Evolutionary conservation across 2,888 invertebrate species (phyloP).

Genomic region (Sipha maydis): DNA sequence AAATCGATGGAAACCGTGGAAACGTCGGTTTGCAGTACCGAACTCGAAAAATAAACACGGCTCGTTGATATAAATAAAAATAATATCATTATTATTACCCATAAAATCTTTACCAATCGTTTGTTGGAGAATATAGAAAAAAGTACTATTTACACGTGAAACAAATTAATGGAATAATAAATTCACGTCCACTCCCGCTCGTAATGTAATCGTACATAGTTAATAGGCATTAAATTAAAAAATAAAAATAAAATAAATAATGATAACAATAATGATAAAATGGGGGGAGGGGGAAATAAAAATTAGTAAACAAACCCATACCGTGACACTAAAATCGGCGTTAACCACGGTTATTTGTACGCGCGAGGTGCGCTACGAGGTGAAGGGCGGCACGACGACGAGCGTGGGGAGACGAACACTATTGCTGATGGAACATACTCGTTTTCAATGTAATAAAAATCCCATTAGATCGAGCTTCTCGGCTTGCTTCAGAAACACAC

Average conservation of each 20-base stretch:
- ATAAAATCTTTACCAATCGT: not conserved
- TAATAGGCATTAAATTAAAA: not conserved
- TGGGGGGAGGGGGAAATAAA: no score
- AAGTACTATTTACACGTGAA: not conserved
- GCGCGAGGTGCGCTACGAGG: not conserved
- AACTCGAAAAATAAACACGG: not conserved
- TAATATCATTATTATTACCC: no score
- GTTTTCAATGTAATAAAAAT: constrained; percentile 47
- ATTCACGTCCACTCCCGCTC: not conserved
- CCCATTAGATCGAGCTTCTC: constrained; percentile 49
- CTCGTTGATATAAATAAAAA: not conserved
- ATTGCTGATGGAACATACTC: constrained; percentile 30
- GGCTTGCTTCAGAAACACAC: constrained; percentile 31
- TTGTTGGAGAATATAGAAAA: not conserved
- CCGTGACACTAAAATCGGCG: not conserved
- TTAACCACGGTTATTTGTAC: constrained; percentile 19
- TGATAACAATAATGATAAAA: no score
- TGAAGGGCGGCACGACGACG: not conserved
- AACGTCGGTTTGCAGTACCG: no score
- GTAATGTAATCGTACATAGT: not conserved
- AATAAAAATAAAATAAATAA: not conserved
- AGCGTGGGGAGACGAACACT: constrained; percentile 26
- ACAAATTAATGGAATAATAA: not conserved
- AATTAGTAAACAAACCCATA: constrained; percentile 5
- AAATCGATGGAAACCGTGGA: not conserved